phyloP scores from a whole-genome alignment of 2,797 vertebrate species.

The Miichthys miiuy region DNA sequence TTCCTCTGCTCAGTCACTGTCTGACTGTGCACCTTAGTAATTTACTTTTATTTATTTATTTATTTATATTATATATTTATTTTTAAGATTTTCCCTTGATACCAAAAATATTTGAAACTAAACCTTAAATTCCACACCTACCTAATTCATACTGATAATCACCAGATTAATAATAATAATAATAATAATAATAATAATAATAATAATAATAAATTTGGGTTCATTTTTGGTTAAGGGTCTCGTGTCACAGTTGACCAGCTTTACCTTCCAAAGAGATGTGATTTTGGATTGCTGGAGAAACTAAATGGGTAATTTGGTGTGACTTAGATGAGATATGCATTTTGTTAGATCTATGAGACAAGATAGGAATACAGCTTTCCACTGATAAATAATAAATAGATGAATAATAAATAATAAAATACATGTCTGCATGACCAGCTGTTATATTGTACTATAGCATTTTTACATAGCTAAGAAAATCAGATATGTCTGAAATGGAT shows the following conservation, averaged over 20 bases:
- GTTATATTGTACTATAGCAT: background rate
- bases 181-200: no score
- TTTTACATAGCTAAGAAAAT: slow-evolving; percentile 2
- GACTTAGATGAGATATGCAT: background rate
- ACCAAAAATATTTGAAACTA: background rate
- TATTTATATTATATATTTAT: background rate
- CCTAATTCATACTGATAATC: background rate
- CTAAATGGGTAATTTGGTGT: background rate
- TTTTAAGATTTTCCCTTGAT: background rate
- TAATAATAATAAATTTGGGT: background rate
- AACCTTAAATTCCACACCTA: background rate
- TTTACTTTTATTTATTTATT: background rate
- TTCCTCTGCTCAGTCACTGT: background rate
- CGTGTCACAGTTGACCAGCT: background rate
- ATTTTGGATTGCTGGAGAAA: slow-evolving; percentile 11
- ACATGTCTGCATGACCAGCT: background rate
- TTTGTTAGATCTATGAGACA: background rate
- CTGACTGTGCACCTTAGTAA: slow-evolving; percentile 11
- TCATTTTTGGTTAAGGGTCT: background rate
- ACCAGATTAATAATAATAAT: no score
- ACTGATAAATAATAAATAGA: background rate
- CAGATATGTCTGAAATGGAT: background rate
- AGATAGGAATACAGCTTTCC: background rate
- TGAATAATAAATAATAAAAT: no score
- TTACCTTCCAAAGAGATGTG: background rate